These are phyloP conservation scores for Pipistrellus nathusii DNA, from an alignment of 2,797 vertebrate species.

Conservation along the genomic window DNA sequence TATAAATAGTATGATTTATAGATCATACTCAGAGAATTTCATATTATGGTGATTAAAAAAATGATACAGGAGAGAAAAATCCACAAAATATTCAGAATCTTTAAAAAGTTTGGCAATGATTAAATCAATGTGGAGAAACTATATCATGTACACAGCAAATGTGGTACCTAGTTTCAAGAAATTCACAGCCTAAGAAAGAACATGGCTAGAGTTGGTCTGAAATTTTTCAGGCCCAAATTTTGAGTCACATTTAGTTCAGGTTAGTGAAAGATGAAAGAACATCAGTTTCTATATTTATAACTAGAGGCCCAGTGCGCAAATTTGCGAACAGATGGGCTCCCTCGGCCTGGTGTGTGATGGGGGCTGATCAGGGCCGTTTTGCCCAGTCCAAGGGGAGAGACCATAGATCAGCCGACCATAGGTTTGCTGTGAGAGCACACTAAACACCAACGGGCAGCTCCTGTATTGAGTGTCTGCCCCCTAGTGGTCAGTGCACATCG, in stretches of 20 bases:
- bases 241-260: background rate
- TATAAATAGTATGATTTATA: background rate
- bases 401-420: too few relatives aligned
- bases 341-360: too few relatives aligned
- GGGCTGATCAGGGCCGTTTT: too few relatives aligned
- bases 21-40: background rate
- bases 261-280: background rate
- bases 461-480: too few relatives aligned
- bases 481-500: too few relatives aligned
- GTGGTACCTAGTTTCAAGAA: background rate
- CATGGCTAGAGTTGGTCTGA: background rate
- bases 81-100: conserved; percentile 26
- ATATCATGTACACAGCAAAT: background rate
- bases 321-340: too few relatives aligned
- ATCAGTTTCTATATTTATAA: background rate
- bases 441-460: too few relatives aligned
- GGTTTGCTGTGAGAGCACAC: too few relatives aligned
- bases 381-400: too few relatives aligned
- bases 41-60: background rate
- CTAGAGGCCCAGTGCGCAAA: too few relatives aligned
- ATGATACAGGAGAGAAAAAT: background rate
- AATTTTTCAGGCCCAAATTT: background rate
- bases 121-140: background rate
- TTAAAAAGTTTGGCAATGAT: background rate
- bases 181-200: background rate